Conservation (phyloP, 2,113 vertebrate genomes). For the Cygnus buccinator region DNA sequence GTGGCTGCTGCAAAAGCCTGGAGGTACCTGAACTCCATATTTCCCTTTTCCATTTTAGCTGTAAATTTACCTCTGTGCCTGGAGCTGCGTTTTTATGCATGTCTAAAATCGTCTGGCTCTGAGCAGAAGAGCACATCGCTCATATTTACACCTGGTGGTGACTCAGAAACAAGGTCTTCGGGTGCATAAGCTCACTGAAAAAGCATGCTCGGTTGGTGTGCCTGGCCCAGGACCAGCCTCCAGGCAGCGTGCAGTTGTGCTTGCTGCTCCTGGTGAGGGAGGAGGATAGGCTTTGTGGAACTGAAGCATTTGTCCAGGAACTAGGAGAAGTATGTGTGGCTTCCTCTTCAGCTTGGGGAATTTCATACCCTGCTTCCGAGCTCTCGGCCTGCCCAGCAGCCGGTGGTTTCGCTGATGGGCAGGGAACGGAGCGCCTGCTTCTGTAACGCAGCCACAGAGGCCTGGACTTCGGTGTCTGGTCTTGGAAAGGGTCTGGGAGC, state of each 20-base stretch:
- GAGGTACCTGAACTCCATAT: not conserved
- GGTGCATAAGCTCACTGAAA: not conserved
- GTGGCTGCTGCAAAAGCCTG: not conserved
- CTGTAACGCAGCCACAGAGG: accelerated
- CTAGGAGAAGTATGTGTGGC: not conserved
- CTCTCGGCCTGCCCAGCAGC: not conserved
- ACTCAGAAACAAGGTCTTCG: not conserved
- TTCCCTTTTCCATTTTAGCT: not conserved
- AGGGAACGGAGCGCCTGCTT: not conserved
- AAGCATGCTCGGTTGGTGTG: not conserved
- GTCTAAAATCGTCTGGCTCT: not conserved
- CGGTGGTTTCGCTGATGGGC: not conserved
- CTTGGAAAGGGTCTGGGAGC: not conserved
- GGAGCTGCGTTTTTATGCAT: accelerated
- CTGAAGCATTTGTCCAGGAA: not conserved
- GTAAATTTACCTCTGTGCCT: not conserved
- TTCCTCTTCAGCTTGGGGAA: not conserved
- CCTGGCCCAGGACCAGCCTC: not conserved
- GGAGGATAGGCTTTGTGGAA: not conserved
- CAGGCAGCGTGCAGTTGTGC: not conserved
- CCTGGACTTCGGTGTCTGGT: not conserved
- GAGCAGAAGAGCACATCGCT: not conserved
- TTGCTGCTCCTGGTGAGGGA: not conserved
- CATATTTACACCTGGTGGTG: not conserved
- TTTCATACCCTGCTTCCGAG: not conserved